These are phyloP conservation scores for Phymorhynchus buccinoides DNA, from an alignment of 1,140 invertebrate species.

Conservation along the genomic window DNA sequence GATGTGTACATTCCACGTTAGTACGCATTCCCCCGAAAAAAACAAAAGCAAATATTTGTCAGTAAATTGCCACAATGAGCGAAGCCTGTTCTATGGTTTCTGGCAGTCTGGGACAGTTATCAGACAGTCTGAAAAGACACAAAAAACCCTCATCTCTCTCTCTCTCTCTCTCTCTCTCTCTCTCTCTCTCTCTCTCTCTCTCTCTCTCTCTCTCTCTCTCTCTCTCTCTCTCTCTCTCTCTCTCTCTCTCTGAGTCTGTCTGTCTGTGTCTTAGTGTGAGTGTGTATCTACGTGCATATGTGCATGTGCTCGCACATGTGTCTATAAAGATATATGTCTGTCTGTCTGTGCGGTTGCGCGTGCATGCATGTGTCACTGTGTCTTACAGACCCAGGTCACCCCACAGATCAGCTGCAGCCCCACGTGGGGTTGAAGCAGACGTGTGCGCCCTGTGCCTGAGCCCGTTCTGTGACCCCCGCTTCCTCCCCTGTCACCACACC, in stretches of 20 bases:
- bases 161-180: too few relatives aligned
- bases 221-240: background rate
- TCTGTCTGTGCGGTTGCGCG: constrained; percentile 3
- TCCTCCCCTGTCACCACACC: constrained; percentile 3
- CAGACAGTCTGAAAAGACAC: too few relatives aligned
- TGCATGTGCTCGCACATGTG: background rate
- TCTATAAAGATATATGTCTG: background rate
- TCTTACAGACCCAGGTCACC: background rate
- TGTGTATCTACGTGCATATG: background rate
- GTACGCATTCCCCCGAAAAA: too few relatives aligned
- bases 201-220: background rate
- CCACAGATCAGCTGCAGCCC: too few relatives aligned
- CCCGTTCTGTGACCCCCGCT: background rate
- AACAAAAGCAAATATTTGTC: too few relatives aligned
- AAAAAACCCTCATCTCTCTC: too few relatives aligned
- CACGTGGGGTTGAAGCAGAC: background rate
- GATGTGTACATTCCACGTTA: too few relatives aligned
- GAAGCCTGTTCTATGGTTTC: too few relatives aligned
- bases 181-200: too few relatives aligned
- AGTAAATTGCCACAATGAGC: too few relatives aligned
- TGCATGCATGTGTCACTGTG: background rate
- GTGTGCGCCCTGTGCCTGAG: background rate
- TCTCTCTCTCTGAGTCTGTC: background rate
- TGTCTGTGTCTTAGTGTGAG: too few relatives aligned
- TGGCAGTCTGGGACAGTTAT: too few relatives aligned